These are phyloP conservation scores for Oryzias curvinotus DNA, from an alignment of 2,113 vertebrate species.

Conservation along the genomic window DNA sequence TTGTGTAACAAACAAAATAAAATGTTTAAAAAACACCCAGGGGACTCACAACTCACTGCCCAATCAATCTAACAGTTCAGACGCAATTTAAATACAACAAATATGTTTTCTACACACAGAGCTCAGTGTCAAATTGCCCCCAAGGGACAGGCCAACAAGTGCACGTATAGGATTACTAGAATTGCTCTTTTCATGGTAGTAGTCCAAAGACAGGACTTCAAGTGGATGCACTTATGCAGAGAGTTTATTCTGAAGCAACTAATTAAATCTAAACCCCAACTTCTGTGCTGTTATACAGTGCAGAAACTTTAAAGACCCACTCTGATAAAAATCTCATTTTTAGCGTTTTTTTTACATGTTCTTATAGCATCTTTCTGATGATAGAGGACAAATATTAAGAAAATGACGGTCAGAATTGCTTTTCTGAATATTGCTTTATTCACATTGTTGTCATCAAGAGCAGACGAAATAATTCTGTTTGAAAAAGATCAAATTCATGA, in stretches of 20 bases:
- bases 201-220: constrained; percentile 74
- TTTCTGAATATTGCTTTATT: too few relatives aligned
- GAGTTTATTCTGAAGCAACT: constrained; percentile 65
- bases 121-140: constrained; percentile 54
- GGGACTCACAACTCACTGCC: constrained; percentile 70
- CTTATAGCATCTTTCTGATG: too few relatives aligned
- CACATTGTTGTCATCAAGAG: too few relatives aligned
- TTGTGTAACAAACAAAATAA: constrained; percentile 71
- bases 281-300: constrained; percentile 67
- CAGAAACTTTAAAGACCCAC: too few relatives aligned
- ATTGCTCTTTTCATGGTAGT: constrained; percentile 76
- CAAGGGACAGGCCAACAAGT: constrained; percentile 65
- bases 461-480: too few relatives aligned
- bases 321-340: too few relatives aligned
- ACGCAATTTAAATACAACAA: constrained; percentile 47
- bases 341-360: too few relatives aligned
- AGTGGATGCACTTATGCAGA: constrained; percentile 68
- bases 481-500: too few relatives aligned
- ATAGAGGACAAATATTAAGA: too few relatives aligned
- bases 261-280: constrained; percentile 77
- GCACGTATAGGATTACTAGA: constrained; percentile 77
- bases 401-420: too few relatives aligned
- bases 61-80: constrained; percentile 66
- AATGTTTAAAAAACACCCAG: constrained; percentile 68
- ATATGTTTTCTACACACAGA: constrained; percentile 55